Evolutionary conservation across 2,888 invertebrate species (phyloP), one percentile per base, ranked within the genome.

Genomic region (Ormyrus pomaceus): DNA sequence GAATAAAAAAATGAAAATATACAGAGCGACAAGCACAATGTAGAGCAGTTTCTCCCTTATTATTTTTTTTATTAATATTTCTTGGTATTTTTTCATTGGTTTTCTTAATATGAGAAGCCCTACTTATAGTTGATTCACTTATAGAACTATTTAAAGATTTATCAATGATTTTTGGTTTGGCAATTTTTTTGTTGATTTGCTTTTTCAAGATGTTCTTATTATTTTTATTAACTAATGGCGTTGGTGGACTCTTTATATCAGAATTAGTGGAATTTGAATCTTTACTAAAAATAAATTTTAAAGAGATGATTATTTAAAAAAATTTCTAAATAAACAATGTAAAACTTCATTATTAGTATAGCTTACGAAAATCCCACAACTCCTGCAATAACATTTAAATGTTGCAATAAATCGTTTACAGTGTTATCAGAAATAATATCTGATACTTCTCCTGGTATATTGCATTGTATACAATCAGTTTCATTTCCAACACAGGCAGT

Each of bases 11-110:
- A 48, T 19, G 5, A 46, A 53, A 74, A 70, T 34, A 5, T 78
- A 78, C 81, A 46, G 19, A 19, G 2, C 77, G 65, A 87, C 94
- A 94, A 61, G 94, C 93, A 0, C 92, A 90, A 82, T 95, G 95
- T 0, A 95, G 90, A 0, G 87, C 85, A 0, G 94, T 94, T 89
- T 95, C 95, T 3, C 95, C 95, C 88, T 94, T 94, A 0, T 87
- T 90, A 87, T 95, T 95, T n/a, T 92, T 91, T 88, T 94, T 95
- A 79, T 92, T 92, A 6, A 86, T 77, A 80, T 85, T 84, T 79
- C 83, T 84, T 68, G 87, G 86, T 50, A 85, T 50, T 53, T 0
- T 59, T 65, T 66, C 62, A 55, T 11, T 65, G 59, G 6, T 0
- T 68, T 61, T 79, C 45, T 46, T 50, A 68, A 9, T 77, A 13